Conservation (phyloP, 2,797 vertebrate genomes). For the Sebastes steindachneri region DNA sequence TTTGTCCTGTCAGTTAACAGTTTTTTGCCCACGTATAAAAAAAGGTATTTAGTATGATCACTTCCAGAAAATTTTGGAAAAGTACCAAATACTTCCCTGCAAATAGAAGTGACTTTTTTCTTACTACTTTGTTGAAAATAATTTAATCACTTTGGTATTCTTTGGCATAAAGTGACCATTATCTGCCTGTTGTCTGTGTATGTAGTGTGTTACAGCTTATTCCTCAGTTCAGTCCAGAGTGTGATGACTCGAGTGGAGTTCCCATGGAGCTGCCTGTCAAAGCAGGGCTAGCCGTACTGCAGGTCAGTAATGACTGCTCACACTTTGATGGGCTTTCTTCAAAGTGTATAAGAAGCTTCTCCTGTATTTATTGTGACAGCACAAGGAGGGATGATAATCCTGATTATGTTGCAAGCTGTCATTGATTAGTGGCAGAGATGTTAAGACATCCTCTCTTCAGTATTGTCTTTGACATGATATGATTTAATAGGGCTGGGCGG, state of each 20-base stretch:
- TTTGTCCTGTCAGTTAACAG: background rate
- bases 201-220: slow-evolving; percentile 81
- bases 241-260: slow-evolving; percentile 41
- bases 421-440: background rate
- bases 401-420: background rate
- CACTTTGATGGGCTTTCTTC: background rate
- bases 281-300: slow-evolving; percentile 78
- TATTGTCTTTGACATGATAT: background rate
- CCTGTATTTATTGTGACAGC: background rate
- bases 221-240: slow-evolving; percentile 69
- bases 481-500: too few species aligned
- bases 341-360: background rate
- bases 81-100: background rate
- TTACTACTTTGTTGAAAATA: background rate
- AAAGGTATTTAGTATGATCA: background rate
- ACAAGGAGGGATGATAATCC: background rate
- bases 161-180: background rate
- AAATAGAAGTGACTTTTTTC: background rate
- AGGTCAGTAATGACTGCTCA: slow-evolving; percentile 61
- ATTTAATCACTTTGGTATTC: background rate
- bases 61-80: background rate
- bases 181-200: slow-evolving; percentile 12
- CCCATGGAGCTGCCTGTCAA: slow-evolving; percentile 76
- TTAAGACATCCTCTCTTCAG: background rate
- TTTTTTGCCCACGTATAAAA: background rate